These are phyloP conservation scores for Nysson spinosus DNA, from an alignment of 2,888 invertebrate species.

Conservation along the genomic window DNA sequence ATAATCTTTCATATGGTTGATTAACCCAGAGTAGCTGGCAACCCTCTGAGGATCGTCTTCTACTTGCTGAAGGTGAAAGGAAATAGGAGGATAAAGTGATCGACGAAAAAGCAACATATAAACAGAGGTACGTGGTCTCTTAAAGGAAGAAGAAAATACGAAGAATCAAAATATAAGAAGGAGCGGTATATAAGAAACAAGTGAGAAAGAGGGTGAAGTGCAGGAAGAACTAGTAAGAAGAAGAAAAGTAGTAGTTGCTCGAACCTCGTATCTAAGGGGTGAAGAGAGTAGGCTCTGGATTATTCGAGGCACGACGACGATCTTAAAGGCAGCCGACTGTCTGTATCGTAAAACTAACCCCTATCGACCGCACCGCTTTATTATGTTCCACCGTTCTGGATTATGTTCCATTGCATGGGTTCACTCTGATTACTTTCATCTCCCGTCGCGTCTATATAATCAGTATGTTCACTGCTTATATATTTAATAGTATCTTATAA, in stretches of 20 bases:
- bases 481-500: background rate
- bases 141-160: slow-evolving; percentile 19
- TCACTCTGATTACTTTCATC: slow-evolving; percentile 51
- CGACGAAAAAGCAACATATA: slow-evolving; percentile 54
- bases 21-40: slow-evolving; percentile 66
- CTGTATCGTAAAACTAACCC: slow-evolving; percentile 57
- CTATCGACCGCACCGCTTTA: slow-evolving; percentile 61
- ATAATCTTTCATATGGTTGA: slow-evolving; percentile 73
- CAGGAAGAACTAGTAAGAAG: slow-evolving; percentile 41
- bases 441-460: slow-evolving; percentile 23
- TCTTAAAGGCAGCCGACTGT: slow-evolving; percentile 60
- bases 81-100: slow-evolving; percentile 47
- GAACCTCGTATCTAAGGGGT: slow-evolving; percentile 50
- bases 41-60: slow-evolving; percentile 64
- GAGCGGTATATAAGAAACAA: slow-evolving; percentile 21
- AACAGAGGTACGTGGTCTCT: slow-evolving; percentile 37
- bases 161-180: slow-evolving; percentile 16
- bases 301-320: slow-evolving; percentile 72
- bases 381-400: slow-evolving; percentile 50
- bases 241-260: slow-evolving; percentile 38
- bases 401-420: slow-evolving; percentile 50
- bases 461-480: background rate
- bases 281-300: slow-evolving; percentile 60
- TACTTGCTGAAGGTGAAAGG: slow-evolving; percentile 47
- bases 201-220: slow-evolving; percentile 39